A percentile compares a stretch with the other conserved stretches of the same genome.
Conservation (phyloP, 2,113 vertebrate genomes). For the Corydoras sp. region DNA sequence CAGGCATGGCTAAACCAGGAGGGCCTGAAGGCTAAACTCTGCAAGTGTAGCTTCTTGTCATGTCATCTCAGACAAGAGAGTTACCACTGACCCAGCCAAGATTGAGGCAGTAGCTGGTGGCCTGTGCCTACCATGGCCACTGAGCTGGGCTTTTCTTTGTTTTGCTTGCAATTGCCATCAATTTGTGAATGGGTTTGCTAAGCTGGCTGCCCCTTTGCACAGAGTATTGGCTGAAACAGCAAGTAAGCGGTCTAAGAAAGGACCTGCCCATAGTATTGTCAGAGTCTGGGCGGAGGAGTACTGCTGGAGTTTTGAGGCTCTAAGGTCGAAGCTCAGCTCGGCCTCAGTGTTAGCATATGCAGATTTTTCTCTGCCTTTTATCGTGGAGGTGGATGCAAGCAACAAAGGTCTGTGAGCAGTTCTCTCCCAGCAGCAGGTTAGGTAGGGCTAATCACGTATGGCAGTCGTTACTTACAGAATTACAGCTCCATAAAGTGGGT, state of each 20-base stretch:
- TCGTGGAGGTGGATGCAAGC: slow-evolving; percentile 10
- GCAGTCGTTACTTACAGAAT: background rate
- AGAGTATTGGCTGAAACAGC: background rate
- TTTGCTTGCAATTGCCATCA: background rate
- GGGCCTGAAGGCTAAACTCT: background rate
- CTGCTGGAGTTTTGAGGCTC: background rate
- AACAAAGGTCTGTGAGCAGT: background rate
- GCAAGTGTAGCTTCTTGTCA: background rate
- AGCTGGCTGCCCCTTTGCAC: background rate
- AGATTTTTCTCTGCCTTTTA: background rate
- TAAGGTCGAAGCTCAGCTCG: background rate
- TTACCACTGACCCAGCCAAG: background rate
- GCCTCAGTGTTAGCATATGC: background rate
- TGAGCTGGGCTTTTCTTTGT: background rate
- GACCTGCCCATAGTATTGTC: no score
- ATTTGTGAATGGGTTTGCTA: background rate
- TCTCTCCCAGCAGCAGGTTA: background rate
- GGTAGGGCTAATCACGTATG: background rate
- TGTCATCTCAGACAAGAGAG: background rate
- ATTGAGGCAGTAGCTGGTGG: background rate
- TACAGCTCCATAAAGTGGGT: background rate
- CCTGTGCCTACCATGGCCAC: background rate
- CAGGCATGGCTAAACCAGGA: background rate
- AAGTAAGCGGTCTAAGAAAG: background rate
- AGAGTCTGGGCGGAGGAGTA: background rate